phyloP scores from a whole-genome alignment of 2,797 vertebrate species.

The Enteromius treurensis region DNA sequence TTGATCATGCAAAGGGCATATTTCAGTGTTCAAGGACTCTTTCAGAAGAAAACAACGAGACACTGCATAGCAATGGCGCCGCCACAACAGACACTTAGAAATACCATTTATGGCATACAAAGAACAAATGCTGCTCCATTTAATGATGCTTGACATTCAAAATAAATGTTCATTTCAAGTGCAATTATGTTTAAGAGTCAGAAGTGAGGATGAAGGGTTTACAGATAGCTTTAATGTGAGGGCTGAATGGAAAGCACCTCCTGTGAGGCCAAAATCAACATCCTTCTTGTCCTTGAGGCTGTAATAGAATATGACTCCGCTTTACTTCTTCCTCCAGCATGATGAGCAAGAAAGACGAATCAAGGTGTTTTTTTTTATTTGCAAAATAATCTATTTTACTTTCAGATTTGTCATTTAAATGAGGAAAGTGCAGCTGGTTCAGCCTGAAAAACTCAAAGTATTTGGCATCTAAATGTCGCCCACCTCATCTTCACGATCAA shows the following conservation, averaged over 20 bases:
- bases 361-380: slow-evolving; percentile 8
- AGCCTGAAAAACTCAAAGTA: neutral
- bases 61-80: slow-evolving; percentile 18
- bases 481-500: neutral
- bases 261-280: slow-evolving; percentile 51
- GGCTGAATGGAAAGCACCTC: slow-evolving; percentile 33
- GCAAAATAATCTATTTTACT: slow-evolving; percentile 12
- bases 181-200: slow-evolving; percentile 47
- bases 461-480: neutral
- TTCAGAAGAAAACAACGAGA: slow-evolving; percentile 26
- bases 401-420: slow-evolving; percentile 21
- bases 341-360: slow-evolving; percentile 12
- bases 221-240: slow-evolving; percentile 48
- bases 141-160: slow-evolving; percentile 49
- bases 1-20: slow-evolving; percentile 49
- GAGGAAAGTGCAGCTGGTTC: slow-evolving; percentile 22
- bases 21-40: slow-evolving; percentile 51
- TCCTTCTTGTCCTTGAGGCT: slow-evolving; percentile 45
- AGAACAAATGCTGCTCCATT: slow-evolving; percentile 46
- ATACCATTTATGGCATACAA: neutral
- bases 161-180: slow-evolving; percentile 48
- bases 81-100: slow-evolving; percentile 37
- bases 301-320: slow-evolving; percentile 27
- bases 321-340: slow-evolving; percentile 26
- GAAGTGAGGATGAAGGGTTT: slow-evolving; percentile 45